Evolutionary conservation across 2,888 invertebrate genomes (phyloP).

Genomic region (Euplagia quadripunctaria): DNA sequence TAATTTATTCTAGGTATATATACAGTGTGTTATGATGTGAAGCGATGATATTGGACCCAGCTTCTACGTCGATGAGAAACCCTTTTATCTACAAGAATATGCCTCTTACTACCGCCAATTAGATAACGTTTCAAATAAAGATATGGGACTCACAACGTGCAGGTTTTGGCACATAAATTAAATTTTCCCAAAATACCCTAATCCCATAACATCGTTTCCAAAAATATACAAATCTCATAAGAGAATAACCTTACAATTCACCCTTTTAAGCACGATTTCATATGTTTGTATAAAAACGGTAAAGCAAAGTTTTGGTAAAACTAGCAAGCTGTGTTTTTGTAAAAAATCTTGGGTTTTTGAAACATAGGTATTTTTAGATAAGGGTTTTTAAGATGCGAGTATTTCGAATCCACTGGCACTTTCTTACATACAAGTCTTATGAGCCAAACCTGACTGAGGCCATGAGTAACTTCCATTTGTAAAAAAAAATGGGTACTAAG

Average conservation of each 20-base stretch:
- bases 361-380: not conserved
- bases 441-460: not conserved
- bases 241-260: not conserved
- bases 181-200: not conserved
- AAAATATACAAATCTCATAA: not conserved
- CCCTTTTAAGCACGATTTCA: no score
- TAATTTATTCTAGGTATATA: conserved; percentile 42
- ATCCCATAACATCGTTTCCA: not conserved
- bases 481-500: not conserved
- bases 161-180: not conserved
- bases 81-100: conserved; percentile 8
- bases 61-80: conserved; percentile 48
- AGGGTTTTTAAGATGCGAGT: not conserved
- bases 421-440: not conserved
- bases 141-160: not conserved
- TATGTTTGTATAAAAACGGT: not conserved
- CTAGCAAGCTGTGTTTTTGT: not conserved
- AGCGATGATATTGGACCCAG: conserved; percentile 57
- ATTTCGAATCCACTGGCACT: not conserved
- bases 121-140: no score
- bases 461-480: not conserved
- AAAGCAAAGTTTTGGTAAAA: not conserved
- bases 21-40: conserved; percentile 42
- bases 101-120: not conserved
- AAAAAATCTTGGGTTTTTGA: not conserved